Base-by-base conservation (phyloP, 2,797 vertebrate genomes). In the Huso huso region DNA sequence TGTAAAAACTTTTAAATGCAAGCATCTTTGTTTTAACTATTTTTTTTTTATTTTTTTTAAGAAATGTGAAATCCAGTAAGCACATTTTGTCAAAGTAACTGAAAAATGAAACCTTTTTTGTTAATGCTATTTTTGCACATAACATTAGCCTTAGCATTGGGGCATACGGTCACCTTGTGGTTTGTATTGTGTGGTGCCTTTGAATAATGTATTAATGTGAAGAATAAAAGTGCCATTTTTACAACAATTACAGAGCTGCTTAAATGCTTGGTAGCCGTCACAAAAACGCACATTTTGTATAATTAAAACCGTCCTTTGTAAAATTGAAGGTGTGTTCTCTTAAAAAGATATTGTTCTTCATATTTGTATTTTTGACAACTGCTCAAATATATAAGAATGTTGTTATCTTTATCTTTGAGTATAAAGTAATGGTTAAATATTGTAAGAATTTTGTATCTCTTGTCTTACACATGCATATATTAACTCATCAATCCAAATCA, bases 181-280 rank as follows among this genome's bases (percentile, higher is more conserved):
- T 71, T 90, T 81, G 88, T 89, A 87, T 91, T 86, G 91, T 93
- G 87, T 90, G 91, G 93, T 96, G 92, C 93, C 93, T 95, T 96
- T 89, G 85, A 92, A 79, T 87, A 85, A 80, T 81, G 77, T 82
- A 72, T 69, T 83, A 81, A 78, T 74, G 74, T 84, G 76, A 76
- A 48, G 67, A 69, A 72, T 69, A 75, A 72, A 76, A 85, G 69
- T 83, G 84, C 75, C 81, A 79, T 83, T 76, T 79, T 73, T 67
- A 76, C 75, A 69, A 77, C 71, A 37, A 37, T 55, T 57, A 50
- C 66, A 4, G 75, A 77, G 80, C 76, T 70, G 74, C 78, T 79
- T 68, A 55, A 67, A 77, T 60, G 67, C 81, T 73, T 74, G 75
- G 79, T 82, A 71, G 69, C 74, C 83, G 74, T 84, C 73, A 75